Evolutionary conservation across 1,140 invertebrate genomes (phyloP).

Genomic region (Spodoptera litura): DNA sequence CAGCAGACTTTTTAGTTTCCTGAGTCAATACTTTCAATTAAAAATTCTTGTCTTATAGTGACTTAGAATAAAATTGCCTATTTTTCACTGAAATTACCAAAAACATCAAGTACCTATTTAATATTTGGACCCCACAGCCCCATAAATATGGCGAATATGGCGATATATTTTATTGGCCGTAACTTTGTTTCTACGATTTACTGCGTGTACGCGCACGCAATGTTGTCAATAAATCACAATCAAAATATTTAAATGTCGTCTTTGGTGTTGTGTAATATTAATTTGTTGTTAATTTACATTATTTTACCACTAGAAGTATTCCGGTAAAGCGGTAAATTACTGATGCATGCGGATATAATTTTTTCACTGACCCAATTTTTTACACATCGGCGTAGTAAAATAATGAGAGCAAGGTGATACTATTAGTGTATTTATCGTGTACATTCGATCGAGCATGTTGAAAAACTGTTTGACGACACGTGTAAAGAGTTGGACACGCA

Average conservation of each 20-base stretch:
- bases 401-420: constrained; percentile 18
- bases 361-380: constrained; percentile 25
- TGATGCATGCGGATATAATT: constrained; percentile 9
- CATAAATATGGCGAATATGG: constrained; percentile 36
- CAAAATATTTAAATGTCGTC: constrained; percentile 16
- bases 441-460: no score
- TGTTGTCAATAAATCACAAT: constrained; percentile 34
- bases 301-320: not conserved
- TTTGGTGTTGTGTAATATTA: not conserved
- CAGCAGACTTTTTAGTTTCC: no score
- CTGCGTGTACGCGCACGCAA: constrained; percentile 34
- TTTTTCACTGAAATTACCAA: no score
- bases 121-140: constrained; percentile 9
- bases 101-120: not conserved
- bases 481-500: no score
- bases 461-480: no score
- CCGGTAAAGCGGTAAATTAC: not conserved
- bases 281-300: not conserved
- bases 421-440: not conserved
- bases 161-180: constrained; percentile 42
- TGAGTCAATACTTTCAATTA: no score
- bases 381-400: not conserved
- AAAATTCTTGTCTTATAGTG: no score
- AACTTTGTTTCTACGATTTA: constrained; percentile 43
- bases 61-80: no score